Conservation (phyloP, 2,797 vertebrate genomes). For the Astyanax mexicanus region DNA sequence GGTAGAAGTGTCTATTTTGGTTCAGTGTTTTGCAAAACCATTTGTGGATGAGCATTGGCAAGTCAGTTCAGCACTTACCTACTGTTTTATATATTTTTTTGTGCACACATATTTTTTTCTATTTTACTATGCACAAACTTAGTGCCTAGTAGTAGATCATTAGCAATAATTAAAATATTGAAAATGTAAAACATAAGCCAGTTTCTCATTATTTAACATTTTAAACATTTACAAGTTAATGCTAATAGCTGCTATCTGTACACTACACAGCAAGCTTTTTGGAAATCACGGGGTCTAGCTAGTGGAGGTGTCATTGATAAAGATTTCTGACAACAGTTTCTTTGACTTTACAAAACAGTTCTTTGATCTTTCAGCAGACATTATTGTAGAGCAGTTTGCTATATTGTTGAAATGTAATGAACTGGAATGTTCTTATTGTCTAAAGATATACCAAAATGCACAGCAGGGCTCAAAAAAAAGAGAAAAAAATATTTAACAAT, state of each 20-base stretch:
- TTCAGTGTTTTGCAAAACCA: too few species aligned
- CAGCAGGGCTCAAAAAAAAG: not conserved
- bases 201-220: not conserved
- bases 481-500: too few species aligned
- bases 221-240: not conserved
- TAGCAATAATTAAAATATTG: not conserved
- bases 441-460: not conserved
- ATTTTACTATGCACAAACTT: too few species aligned
- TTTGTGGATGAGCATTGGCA: not conserved
- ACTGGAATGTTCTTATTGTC: not conserved
- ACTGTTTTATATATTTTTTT: too few species aligned
- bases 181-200: not conserved
- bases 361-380: not conserved
- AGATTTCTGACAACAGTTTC: not conserved
- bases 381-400: not conserved
- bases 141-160: not conserved
- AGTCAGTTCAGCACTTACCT: too few species aligned
- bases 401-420: not conserved
- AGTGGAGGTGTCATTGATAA: not conserved
- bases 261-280: not conserved
- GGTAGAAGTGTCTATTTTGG: not conserved
- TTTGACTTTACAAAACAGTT: not conserved
- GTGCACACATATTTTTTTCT: too few species aligned
- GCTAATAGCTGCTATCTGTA: too few species aligned
- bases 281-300: not conserved